These are phyloP conservation scores for Aspiorhynchus laticeps DNA, from an alignment of 2,113 vertebrate species.

Conservation along the genomic window DNA sequence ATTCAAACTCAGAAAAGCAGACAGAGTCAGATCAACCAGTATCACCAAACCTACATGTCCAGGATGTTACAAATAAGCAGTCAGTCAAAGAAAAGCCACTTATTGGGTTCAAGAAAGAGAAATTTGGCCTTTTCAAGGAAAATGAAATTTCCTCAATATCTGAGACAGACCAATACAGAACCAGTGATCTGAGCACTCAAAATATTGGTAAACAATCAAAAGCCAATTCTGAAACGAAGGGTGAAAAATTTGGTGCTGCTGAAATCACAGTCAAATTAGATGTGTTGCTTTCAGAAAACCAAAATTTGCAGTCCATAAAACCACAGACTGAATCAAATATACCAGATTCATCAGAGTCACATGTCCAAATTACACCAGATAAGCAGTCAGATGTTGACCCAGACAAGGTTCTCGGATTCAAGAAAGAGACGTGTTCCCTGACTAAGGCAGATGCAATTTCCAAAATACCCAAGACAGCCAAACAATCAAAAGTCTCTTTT, in stretches of 20 bases:
- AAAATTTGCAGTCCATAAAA: background rate
- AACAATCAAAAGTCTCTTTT: background rate
- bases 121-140: background rate
- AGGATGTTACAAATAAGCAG: background rate
- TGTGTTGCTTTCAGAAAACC: background rate
- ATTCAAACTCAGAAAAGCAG: conserved; percentile 52
- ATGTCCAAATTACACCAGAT: background rate
- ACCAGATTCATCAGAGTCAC: conserved; percentile 3
- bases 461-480: background rate
- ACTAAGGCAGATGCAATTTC: background rate
- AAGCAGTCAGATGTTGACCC: background rate
- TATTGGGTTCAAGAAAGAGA: background rate
- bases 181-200: conserved; percentile 13
- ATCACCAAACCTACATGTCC: background rate
- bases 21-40: conserved; percentile 37
- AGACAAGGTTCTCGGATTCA: background rate
- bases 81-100: conserved; percentile 19
- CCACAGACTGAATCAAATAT: background rate
- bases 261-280: background rate
- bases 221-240: background rate
- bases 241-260: background rate
- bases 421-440: background rate
- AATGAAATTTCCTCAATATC: conserved; percentile 8
- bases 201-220: background rate
- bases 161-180: background rate